Evolutionary conservation across 2,113 vertebrate genomes (phyloP).

Genomic region (Centrocercus urophasianus): DNA sequence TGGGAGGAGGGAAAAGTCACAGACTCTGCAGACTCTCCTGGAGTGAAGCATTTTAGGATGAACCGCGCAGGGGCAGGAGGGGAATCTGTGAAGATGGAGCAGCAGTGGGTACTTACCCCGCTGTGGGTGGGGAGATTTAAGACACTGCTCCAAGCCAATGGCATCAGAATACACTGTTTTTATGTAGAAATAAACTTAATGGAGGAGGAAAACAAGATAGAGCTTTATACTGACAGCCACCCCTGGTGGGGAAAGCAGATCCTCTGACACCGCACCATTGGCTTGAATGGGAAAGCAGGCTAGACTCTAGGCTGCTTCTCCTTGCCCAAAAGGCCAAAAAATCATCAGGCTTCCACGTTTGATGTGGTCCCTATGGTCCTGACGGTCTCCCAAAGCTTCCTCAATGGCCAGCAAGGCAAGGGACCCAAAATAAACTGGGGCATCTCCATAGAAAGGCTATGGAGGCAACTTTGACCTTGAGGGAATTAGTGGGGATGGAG

Average conservation of each 20-base stretch:
- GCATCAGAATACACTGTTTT: neutral
- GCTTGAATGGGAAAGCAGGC: neutral
- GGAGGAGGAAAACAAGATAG: neutral
- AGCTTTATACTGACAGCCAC: neutral
- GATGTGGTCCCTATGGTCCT: neutral
- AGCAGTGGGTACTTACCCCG: rapidly evolving
- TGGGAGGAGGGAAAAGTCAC: neutral
- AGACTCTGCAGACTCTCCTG: neutral
- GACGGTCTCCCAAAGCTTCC: neutral
- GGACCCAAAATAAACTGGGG: neutral
- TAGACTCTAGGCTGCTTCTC: neutral
- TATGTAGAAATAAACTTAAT: neutral
- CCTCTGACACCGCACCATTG: neutral
- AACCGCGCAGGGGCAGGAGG: neutral
- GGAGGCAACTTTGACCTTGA: neutral
- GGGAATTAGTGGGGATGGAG: neutral
- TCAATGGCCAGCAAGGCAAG: neutral
- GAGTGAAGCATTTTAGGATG: neutral
- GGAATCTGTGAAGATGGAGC: neutral
- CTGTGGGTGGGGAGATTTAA: neutral
- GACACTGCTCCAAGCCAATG: rapidly evolving
- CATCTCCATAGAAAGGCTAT: neutral
- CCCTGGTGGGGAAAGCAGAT: neutral
- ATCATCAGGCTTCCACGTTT: neutral
- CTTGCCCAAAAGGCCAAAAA: neutral